phyloP scores from a whole-genome alignment of 2,888 invertebrate genomes.

The Agonopterix alstromeriana region DNA sequence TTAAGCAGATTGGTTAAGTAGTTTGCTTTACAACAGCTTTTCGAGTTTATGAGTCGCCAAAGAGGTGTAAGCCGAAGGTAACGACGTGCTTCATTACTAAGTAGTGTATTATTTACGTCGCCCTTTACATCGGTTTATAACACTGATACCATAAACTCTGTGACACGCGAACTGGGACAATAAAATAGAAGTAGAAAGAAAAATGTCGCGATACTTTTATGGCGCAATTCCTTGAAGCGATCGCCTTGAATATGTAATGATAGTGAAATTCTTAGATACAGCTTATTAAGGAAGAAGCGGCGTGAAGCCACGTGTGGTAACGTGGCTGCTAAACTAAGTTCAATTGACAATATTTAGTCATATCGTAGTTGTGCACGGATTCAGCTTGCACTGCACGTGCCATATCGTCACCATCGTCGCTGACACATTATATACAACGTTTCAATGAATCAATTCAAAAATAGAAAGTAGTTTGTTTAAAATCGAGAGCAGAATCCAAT shows the following conservation, averaged over 20 bases:
- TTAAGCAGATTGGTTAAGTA: constrained; percentile 10
- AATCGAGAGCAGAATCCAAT: no score
- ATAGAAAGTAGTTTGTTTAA: no score
- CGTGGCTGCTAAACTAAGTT: no score
- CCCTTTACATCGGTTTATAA: constrained; percentile 34
- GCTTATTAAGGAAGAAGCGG: no score
- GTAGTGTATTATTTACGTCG: constrained; percentile 49
- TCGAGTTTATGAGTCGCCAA: constrained; percentile 38
- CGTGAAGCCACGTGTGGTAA: no score
- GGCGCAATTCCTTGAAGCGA: constrained; percentile 12
- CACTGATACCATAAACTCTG: constrained; percentile 31
- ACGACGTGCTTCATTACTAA: constrained; percentile 55
- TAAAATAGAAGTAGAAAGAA: constrained; percentile 20
- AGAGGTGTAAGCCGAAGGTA: constrained; percentile 44
- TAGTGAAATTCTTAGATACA: constrained; percentile 1
- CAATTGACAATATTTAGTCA: no score
- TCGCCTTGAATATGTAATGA: constrained; percentile 9
- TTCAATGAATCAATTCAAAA: no score
- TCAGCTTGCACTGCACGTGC: no score
- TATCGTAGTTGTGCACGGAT: no score
- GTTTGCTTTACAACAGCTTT: constrained; percentile 32
- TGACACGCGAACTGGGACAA: constrained; percentile 19
- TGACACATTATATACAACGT: no score
- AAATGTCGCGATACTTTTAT: constrained; percentile 15
- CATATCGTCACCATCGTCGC: no score